Percentiles rank a stretch among this genome's conserved stretches.
Evolutionary conservation across 64 coral and sea anemone species (phyloP).

Genomic region (Stylophora pistillata): DNA sequence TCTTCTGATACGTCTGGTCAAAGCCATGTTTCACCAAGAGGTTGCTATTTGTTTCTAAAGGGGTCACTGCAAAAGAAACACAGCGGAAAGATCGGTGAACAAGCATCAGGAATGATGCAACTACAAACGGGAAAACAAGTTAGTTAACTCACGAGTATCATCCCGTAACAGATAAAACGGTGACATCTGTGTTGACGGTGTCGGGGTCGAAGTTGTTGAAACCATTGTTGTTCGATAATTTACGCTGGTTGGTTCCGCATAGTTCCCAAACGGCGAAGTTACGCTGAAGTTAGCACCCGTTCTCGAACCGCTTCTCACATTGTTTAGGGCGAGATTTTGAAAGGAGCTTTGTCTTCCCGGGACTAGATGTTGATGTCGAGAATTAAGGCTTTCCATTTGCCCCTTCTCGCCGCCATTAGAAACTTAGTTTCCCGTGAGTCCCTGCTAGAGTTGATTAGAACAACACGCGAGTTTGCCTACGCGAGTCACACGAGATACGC

Average conservation of each 20-base stretch:
- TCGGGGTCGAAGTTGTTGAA: slow-evolving; percentile 86
- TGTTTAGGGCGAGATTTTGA: slow-evolving; percentile 42
- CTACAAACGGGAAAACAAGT: not conserved
- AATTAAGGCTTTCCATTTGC: slow-evolving; percentile 68
- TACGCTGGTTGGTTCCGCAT: slow-evolving; percentile 4
- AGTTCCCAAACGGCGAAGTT: not conserved
- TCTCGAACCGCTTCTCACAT: slow-evolving; percentile 35
- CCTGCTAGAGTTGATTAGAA: slow-evolving; percentile 27
- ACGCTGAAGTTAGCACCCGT: slow-evolving; percentile 22
- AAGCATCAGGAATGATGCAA: not conserved
- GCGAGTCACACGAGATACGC: not conserved
- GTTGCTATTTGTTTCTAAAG: slow-evolving; percentile 66
- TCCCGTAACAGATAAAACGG: slow-evolving; percentile 89
- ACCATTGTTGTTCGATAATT: slow-evolving; percentile 67
- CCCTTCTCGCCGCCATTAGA: slow-evolving; percentile 73
- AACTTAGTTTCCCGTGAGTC: slow-evolving; percentile 53
- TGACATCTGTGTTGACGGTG: slow-evolving; percentile 70
- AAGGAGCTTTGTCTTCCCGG: slow-evolving; percentile 24
- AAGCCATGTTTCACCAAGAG: slow-evolving; percentile 92
- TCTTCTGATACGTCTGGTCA: slow-evolving; percentile 93
- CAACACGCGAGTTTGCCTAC: not conserved
- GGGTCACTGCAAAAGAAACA: slow-evolving; percentile 53
- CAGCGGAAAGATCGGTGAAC: not conserved
- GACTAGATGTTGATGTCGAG: slow-evolving; percentile 51
- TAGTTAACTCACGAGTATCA: slow-evolving; percentile 68